Conservation (phyloP, 2,113 vertebrate genomes). For the Numenius arquata region DNA sequence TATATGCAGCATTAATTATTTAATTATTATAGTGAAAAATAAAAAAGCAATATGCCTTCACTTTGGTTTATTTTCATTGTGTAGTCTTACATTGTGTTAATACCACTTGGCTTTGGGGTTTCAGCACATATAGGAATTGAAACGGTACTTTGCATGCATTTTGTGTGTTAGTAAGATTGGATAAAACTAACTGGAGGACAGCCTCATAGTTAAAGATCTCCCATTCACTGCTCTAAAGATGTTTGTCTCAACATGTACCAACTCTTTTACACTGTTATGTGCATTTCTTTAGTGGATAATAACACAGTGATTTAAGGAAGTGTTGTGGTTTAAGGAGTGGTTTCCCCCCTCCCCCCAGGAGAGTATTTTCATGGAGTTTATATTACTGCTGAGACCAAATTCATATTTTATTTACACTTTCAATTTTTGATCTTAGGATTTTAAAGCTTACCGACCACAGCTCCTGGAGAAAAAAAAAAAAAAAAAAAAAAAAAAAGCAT, state of each 20-base stretch:
- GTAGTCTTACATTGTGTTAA: not conserved
- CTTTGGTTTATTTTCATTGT: not conserved
- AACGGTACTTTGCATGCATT: rapidly evolving
- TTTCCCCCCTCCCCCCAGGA: rapidly evolving
- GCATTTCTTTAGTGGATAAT: not conserved
- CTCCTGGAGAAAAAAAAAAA: not conserved
- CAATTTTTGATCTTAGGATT: not conserved
- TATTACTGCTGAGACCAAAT: not conserved
- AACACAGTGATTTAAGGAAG: not conserved
- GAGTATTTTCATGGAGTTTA: not conserved
- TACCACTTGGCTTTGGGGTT: not conserved
- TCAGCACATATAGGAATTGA: rapidly evolving
- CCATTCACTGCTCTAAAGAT: not conserved
- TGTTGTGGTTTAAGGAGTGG: not conserved
- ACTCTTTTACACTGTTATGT: not conserved
- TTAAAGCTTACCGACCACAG: not conserved
- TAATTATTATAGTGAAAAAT: not conserved
- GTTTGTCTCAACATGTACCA: not conserved
- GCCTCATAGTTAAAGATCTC: not conserved
- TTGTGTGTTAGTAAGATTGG: not conserved
- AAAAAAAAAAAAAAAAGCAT: not conserved
- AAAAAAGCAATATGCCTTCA: not conserved
- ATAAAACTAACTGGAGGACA: not conserved
- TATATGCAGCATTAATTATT: not conserved
- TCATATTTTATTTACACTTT: not conserved